phyloP scores from a whole-genome alignment of 2,797 vertebrate species.

The Coregonus sp. region DNA sequence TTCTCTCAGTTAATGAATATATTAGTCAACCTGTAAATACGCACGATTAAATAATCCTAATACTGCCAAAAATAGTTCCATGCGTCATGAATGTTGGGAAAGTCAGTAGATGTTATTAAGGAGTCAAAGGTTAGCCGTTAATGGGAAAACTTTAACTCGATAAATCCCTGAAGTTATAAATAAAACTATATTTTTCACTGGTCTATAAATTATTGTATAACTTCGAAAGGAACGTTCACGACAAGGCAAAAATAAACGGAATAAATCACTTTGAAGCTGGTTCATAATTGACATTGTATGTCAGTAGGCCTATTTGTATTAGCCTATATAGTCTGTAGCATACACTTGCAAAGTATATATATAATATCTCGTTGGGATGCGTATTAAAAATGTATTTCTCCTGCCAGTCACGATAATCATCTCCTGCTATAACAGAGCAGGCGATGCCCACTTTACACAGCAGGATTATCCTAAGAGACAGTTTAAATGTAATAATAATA shows the following conservation, averaged over 20 bases:
- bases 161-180: background rate
- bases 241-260: background rate
- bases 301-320: background rate
- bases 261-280: background rate
- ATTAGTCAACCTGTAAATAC: too few relatives aligned
- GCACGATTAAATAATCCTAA: too few relatives aligned
- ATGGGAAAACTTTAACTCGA: constrained; percentile 5
- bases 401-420: too few relatives aligned
- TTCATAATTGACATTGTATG: background rate
- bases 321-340: background rate
- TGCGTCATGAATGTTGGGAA: background rate
- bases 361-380: background rate
- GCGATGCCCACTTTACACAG: background rate
- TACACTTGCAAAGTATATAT: background rate
- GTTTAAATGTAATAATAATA: constrained; percentile 11
- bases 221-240: background rate
- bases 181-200: background rate
- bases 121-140: constrained; percentile 5
- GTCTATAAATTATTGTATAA: background rate
- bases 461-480: background rate
- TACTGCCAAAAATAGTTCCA: background rate
- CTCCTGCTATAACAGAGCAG: background rate
- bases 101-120: constrained; percentile 4
- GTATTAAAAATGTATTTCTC: too few relatives aligned
- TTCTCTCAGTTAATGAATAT: background rate